Evolutionary conservation across 2,113 vertebrate genomes (phyloP).

Genomic region (Piprites chloris): DNA sequence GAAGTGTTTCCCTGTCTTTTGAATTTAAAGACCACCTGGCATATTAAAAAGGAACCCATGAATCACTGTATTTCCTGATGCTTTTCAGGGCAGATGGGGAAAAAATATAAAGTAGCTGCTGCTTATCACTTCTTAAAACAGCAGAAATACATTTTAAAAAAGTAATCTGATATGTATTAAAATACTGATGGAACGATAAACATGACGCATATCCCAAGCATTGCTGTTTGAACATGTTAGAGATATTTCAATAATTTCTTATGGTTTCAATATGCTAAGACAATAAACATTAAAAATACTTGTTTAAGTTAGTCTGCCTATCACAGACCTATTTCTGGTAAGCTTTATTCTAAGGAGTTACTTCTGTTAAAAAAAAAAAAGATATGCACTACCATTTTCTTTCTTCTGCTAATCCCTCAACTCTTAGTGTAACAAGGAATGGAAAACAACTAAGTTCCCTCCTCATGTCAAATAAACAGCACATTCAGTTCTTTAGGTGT

Average conservation of each 20-base stretch:
- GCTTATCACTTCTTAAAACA: not conserved
- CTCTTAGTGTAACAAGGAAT: not conserved
- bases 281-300: not conserved
- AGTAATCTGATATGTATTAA: not conserved
- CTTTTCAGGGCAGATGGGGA: not conserved
- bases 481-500: not conserved
- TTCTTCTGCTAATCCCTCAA: not conserved
- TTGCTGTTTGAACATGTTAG: not conserved
- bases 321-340: not conserved
- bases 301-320: not conserved
- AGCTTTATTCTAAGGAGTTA: not conserved
- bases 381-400: not conserved
- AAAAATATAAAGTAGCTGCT: not conserved
- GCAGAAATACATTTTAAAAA: not conserved
- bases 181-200: not conserved
- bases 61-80: not conserved
- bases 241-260: not conserved
- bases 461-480: not conserved
- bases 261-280: not conserved
- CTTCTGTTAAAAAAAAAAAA: not conserved
- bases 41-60: not conserved
- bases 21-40: not conserved
- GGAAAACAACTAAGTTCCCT: not conserved
- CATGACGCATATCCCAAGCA: not conserved
- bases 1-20: not conserved